phyloP scores from a whole-genome alignment of 2,113 vertebrate species.

The Smithornis capensis region DNA sequence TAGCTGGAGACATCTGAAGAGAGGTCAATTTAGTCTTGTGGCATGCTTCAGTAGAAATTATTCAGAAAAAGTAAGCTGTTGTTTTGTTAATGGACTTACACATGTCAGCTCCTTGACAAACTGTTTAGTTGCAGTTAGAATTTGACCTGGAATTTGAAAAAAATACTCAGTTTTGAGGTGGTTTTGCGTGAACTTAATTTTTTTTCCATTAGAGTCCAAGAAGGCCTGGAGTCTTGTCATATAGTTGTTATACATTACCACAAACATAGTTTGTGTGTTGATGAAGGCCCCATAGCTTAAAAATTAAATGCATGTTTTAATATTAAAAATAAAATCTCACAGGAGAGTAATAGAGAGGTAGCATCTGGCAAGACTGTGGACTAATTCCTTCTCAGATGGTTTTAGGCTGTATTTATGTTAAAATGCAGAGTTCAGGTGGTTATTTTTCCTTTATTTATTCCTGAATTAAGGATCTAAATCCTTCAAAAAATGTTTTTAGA shows the following conservation, averaged over 20 bases:
- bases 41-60: constrained; percentile 50
- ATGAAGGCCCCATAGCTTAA: background rate
- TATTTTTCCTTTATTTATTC: background rate
- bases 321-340: background rate
- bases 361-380: background rate
- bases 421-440: background rate
- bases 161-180: background rate
- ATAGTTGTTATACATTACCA: background rate
- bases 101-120: background rate
- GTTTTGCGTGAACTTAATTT: background rate
- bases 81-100: background rate
- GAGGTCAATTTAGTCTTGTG: constrained; percentile 49
- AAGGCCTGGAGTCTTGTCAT: background rate
- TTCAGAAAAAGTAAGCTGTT: constrained; percentile 65
- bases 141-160: background rate
- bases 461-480: background rate
- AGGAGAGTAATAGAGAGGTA: background rate
- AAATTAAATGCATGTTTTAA: background rate
- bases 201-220: background rate
- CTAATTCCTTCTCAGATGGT: background rate
- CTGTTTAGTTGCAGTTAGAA: background rate
- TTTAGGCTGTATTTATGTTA: background rate
- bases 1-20: constrained; percentile 52
- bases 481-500: background rate
- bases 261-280: background rate